Evolutionary conservation across 1,140 invertebrate species (phyloP).

Genomic region (Stegodyphus mimosarum): DNA sequence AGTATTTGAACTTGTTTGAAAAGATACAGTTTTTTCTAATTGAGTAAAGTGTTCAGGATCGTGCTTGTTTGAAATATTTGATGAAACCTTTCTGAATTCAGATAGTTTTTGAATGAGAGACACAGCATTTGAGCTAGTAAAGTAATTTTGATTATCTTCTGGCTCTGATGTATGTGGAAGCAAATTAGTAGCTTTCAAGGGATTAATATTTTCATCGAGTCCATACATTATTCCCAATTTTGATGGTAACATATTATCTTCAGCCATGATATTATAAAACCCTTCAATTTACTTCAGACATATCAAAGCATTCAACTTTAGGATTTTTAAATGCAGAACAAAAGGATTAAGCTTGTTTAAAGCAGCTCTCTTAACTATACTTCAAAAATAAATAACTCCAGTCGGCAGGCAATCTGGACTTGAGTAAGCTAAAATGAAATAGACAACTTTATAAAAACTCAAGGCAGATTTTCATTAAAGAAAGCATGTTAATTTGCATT

Average conservation of each 20-base stretch:
- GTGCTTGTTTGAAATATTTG: constrained; percentile 35
- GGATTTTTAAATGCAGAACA: constrained; percentile 8
- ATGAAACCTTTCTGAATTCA: constrained; percentile 36
- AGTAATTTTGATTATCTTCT: constrained; percentile 57
- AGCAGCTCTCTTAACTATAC: constrained; percentile 41
- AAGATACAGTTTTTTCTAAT: constrained; percentile 26
- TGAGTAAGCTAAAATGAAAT: constrained; percentile 58
- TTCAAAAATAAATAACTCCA: constrained; percentile 59
- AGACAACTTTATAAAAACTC: constrained; percentile 43
- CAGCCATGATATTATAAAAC: constrained; percentile 50
- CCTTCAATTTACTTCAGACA: constrained; percentile 40
- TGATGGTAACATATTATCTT: constrained; percentile 54
- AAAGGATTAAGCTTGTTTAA: constrained; percentile 21
- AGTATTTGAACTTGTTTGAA: constrained; percentile 34
- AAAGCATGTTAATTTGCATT: background rate
- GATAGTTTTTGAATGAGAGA: constrained; percentile 40
- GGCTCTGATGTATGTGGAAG: constrained; percentile 32
- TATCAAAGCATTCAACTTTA: constrained; percentile 4
- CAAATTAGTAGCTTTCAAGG: constrained; percentile 47
- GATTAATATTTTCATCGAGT: constrained; percentile 57
- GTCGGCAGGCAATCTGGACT: constrained; percentile 59
- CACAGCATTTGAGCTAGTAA: constrained; percentile 41
- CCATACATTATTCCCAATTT: constrained; percentile 45
- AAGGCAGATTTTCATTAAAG: background rate
- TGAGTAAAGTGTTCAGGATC: constrained; percentile 17